phyloP scores from a whole-genome alignment of 2,888 invertebrate species.

The Eupithecia centaureata region DNA sequence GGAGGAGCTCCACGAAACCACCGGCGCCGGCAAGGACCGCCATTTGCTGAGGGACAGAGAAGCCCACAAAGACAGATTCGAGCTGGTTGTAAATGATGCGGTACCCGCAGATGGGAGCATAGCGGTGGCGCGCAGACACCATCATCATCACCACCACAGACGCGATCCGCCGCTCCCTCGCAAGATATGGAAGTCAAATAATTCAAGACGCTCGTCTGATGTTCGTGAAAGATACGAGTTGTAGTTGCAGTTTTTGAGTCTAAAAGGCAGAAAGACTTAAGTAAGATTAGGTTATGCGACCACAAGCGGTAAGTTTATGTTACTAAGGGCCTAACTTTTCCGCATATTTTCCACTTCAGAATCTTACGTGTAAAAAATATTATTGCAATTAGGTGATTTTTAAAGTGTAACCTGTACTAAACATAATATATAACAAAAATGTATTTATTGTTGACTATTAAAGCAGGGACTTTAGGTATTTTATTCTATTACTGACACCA shows the following conservation, averaged over 20 bases:
- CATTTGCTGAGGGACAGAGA: conserved; percentile 46
- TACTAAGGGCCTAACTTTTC: background rate
- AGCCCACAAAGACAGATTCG: conserved; percentile 75
- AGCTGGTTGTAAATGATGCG: conserved; percentile 89
- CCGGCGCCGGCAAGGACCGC: conserved; percentile 82
- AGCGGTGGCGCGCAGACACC: conserved; percentile 86
- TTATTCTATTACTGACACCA: background rate
- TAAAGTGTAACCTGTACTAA: background rate
- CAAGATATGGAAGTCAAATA: conserved; percentile 82
- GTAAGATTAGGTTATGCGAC: background rate
- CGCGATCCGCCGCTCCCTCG: conserved; percentile 84
- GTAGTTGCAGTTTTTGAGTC: conserved; percentile 2
- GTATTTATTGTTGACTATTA: background rate
- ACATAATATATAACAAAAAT: background rate
- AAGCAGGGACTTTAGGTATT: background rate
- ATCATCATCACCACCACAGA: conserved; percentile 90
- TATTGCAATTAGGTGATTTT: background rate
- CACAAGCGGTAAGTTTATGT: background rate
- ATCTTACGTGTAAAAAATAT: background rate
- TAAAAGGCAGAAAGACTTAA: conserved; percentile 1
- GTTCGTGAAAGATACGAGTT: conserved; percentile 5
- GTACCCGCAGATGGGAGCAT: conserved; percentile 72
- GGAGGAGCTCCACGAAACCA: conserved; percentile 95
- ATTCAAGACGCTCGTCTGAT: conserved; percentile 68
- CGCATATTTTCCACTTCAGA: background rate